Conservation (phyloP, 2,888 invertebrate species). For the Agrotis puta region DNA sequence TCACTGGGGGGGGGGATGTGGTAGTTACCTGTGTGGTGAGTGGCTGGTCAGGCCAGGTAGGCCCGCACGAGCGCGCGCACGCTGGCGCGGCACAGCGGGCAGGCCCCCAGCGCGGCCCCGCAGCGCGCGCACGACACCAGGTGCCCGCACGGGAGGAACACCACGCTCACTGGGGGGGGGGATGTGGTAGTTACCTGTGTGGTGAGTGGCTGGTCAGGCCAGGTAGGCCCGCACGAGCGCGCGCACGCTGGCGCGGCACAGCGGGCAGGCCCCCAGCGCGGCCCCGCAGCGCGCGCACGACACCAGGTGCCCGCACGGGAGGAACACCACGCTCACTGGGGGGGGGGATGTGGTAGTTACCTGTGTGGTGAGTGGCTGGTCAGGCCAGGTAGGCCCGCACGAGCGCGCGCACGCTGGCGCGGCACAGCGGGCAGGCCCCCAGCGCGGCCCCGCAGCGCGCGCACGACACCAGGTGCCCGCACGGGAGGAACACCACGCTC, state of each 20-base stretch:
- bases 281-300: slow-evolving; percentile 97
- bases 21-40: slow-evolving; percentile 88
- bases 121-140: slow-evolving; percentile 96
- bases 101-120: slow-evolving; percentile 96
- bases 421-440: slow-evolving; percentile 97
- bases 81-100: slow-evolving; percentile 96
- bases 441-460: slow-evolving; percentile 96
- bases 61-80: slow-evolving; percentile 97
- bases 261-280: slow-evolving; percentile 96
- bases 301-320: slow-evolving; percentile 98
- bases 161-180: slow-evolving; percentile 94
- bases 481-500: slow-evolving; percentile 97
- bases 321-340: slow-evolving; percentile 95
- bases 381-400: slow-evolving; percentile 93
- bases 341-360: too few species aligned
- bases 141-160: slow-evolving; percentile 98
- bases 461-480: slow-evolving; percentile 97
- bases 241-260: slow-evolving; percentile 95
- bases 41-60: slow-evolving; percentile 79
- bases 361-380: slow-evolving; percentile 67
- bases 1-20: too few species aligned
- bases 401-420: slow-evolving; percentile 95
- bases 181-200: slow-evolving; percentile 89
- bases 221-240: slow-evolving; percentile 95
- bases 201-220: slow-evolving; percentile 74